Percentiles rank a stretch among this genome's conserved stretches.
Conservation (phyloP, 2,113 vertebrate species). For the Pteruthius melanotis region DNA sequence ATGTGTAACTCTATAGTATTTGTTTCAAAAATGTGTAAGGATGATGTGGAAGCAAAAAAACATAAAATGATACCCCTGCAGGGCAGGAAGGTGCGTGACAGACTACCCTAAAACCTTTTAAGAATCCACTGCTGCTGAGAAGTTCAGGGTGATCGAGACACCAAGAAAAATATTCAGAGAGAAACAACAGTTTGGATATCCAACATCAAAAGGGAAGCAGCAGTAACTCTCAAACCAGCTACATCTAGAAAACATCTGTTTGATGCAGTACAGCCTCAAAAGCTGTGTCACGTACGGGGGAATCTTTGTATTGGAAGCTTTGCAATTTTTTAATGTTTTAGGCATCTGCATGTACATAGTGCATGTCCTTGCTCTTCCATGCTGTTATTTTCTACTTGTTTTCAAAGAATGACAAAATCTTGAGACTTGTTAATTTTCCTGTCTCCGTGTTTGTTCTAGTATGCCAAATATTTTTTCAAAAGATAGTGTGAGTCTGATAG, state of each 20-base stretch:
- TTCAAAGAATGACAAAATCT: constrained; percentile 2
- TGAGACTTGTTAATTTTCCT: background rate
- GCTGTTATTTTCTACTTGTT: constrained; percentile 9
- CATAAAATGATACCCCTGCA: background rate
- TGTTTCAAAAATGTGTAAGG: background rate
- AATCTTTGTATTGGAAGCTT: background rate
- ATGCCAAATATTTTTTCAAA: background rate
- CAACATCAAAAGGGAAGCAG: background rate
- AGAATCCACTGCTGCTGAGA: background rate
- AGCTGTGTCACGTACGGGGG: background rate
- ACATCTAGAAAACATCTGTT: background rate
- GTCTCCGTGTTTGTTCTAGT: background rate
- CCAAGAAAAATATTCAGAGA: background rate
- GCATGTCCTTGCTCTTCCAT: background rate
- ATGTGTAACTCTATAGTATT: background rate
- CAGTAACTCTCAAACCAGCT: background rate
- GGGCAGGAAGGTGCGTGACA: background rate
- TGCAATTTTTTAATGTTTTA: background rate
- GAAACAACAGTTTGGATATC: background rate
- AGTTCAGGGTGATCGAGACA: background rate
- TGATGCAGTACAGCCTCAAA: background rate
- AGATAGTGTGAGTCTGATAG: background rate
- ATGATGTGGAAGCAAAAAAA: background rate
- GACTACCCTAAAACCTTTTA: background rate
- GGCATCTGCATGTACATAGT: background rate